These are phyloP conservation scores for Athene noctua DNA, from an alignment of 2,113 vertebrate genomes.

Conservation along the genomic window DNA sequence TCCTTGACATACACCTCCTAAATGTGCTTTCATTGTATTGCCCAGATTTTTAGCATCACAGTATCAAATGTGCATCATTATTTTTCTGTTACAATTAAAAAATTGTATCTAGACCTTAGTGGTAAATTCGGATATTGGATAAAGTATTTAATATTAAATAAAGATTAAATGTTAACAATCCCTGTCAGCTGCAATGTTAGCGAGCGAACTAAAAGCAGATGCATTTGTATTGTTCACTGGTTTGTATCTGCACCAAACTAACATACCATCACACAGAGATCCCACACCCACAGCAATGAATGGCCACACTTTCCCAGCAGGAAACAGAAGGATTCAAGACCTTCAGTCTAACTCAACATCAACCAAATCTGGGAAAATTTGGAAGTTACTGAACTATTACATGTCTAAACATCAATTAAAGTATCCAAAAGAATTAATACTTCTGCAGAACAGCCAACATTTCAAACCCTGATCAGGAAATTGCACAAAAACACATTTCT, in stretches of 20 bases:
- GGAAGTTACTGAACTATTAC: background rate
- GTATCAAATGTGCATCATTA: background rate
- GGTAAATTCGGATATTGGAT: background rate
- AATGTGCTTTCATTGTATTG: background rate
- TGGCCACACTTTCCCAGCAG: accelerated
- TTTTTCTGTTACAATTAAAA: background rate
- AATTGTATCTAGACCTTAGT: background rate
- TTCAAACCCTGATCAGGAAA: background rate
- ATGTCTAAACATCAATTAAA: background rate
- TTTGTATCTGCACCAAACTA: background rate
- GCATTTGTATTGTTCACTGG: accelerated
- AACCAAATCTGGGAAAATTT: background rate
- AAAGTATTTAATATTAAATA: background rate
- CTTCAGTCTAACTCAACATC: background rate
- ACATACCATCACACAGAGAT: background rate
- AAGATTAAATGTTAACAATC: background rate
- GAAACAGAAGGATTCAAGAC: background rate
- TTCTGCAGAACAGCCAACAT: background rate
- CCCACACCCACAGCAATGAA: background rate
- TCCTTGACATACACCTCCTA: background rate
- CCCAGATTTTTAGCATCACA: background rate
- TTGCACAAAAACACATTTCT: background rate
- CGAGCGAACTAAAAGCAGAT: background rate
- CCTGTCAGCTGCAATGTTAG: background rate
- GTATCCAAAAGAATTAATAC: background rate